phyloP scores from a whole-genome alignment of 2,888 invertebrate species.

The Phortica okadai region DNA sequence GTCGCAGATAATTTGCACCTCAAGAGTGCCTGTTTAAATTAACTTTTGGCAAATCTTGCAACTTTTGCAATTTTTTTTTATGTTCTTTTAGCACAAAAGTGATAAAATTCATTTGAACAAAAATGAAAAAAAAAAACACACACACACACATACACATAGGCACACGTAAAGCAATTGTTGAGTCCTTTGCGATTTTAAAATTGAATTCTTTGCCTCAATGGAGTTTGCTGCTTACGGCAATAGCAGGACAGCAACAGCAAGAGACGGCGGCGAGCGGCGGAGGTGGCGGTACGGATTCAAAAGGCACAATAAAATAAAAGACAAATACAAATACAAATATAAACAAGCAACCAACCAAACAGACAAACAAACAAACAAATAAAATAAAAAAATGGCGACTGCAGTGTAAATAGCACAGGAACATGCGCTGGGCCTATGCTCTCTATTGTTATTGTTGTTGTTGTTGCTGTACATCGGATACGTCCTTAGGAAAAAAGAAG shows the following conservation, averaged over 20 bases:
- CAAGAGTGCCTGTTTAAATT: no score
- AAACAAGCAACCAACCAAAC: constrained; percentile 43
- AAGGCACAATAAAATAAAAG: constrained; percentile 66
- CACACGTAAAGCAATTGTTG: constrained; percentile 45
- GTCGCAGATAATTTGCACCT: no score
- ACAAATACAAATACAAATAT: constrained; percentile 63
- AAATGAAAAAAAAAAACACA: constrained; percentile 16
- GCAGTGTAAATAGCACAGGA: constrained; percentile 60
- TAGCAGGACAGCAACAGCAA: neutral
- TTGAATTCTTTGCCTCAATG: constrained; percentile 67
- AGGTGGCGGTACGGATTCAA: constrained; percentile 7
- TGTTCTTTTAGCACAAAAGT: constrained; percentile 20
- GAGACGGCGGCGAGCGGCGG: neutral
- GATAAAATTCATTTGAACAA: constrained; percentile 14
- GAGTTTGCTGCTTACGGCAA: constrained; percentile 43
- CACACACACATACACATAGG: neutral
- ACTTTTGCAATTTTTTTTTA: neutral
- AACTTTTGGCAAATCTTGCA: neutral
- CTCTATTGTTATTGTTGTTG: constrained; percentile 16
- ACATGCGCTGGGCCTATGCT: constrained; percentile 7
- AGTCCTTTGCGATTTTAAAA: constrained; percentile 63
- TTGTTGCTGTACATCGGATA: neutral
- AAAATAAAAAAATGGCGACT: constrained; percentile 45
- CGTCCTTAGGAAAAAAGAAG: neutral
- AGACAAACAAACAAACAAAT: neutral